Evolutionary conservation across 2,113 vertebrate genomes (phyloP).

Genomic region (Gavia stellata): DNA sequence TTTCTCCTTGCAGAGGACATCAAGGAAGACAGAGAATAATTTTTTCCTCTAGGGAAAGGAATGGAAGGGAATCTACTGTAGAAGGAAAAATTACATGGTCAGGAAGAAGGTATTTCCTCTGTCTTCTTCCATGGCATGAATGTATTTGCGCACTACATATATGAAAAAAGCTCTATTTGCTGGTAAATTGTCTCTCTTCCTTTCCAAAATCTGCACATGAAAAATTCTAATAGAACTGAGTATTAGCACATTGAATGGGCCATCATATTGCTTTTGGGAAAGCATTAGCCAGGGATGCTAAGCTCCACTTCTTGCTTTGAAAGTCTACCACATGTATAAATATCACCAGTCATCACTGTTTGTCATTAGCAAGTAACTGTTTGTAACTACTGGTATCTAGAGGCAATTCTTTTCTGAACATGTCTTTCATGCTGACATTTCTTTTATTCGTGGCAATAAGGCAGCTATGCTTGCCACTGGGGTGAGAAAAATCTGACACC

Average conservation of each 20-base stretch:
- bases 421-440: neutral
- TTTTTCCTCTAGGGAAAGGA: neutral
- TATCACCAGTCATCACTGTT: constrained; percentile 35
- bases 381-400: constrained; percentile 5
- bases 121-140: neutral
- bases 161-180: neutral
- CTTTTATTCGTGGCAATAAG: constrained; percentile 5
- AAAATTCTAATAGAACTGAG: neutral
- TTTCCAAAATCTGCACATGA: neutral
- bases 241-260: neutral
- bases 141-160: neutral
- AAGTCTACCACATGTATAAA: constrained; percentile 15
- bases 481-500: neutral
- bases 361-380: constrained; percentile 34
- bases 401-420: neutral
- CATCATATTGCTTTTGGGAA: neutral
- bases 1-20: neutral
- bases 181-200: neutral
- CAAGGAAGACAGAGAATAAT: neutral
- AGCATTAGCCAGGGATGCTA: neutral
- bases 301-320: neutral
- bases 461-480: neutral
- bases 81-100: neutral
- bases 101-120: neutral
- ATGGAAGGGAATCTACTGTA: neutral